phyloP scores from a whole-genome alignment of 2,113 vertebrate species.

The Cariama cristata region DNA sequence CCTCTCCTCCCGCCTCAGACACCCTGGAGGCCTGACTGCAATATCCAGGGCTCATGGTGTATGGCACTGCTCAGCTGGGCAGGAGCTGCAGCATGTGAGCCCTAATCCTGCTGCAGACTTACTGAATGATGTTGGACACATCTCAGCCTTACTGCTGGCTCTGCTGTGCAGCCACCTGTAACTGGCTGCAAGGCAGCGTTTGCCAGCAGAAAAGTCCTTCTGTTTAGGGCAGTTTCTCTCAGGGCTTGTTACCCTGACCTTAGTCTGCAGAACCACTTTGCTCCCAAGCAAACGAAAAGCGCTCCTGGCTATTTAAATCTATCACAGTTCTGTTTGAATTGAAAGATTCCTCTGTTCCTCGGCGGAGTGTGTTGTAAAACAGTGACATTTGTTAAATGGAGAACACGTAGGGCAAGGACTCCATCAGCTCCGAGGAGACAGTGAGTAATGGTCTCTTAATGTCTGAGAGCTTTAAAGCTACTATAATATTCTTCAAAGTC shows the following conservation, averaged over 20 bases:
- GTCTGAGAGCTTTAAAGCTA: constrained; percentile 38
- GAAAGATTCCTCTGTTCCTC: constrained; percentile 42
- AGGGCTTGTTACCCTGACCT: neutral
- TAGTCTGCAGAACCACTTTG: neutral
- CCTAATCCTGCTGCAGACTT: neutral
- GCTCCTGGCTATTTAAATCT: neutral
- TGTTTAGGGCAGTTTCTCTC: neutral
- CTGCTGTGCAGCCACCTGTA: neutral
- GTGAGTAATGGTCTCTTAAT: constrained; percentile 65
- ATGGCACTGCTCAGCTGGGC: neutral
- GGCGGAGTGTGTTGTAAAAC: constrained; percentile 15
- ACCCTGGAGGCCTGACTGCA: neutral
- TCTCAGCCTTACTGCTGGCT: neutral
- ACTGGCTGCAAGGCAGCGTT: neutral
- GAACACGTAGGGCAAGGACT: constrained; percentile 61
- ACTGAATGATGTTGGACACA: neutral
- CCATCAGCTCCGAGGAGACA: constrained; percentile 45
- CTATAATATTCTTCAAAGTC: constrained; percentile 57
- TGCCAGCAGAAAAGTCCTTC: neutral
- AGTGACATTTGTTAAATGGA: constrained; percentile 68
- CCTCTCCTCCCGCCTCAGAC: fast-evolving
- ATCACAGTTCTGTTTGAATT: neutral
- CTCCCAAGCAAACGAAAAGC: fast-evolving
- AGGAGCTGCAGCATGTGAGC: neutral
- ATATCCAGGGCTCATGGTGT: neutral